Evolutionary conservation across 1,140 invertebrate genomes (phyloP).

Genomic region (Aphelenchoides fujianensis): DNA sequence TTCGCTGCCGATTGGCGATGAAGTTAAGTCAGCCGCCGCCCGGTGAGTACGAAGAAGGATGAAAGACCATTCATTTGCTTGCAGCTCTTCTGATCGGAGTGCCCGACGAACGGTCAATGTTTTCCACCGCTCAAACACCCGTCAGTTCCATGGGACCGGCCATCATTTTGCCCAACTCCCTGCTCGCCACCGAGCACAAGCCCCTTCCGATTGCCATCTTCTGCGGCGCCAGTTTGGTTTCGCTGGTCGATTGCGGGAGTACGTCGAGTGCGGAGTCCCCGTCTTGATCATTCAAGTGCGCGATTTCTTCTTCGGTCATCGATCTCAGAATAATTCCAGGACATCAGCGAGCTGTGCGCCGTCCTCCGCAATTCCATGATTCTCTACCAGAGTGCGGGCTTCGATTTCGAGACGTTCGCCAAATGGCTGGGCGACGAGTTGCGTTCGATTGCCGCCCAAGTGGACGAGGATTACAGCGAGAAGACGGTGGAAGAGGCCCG

Average conservation of each 20-base stretch:
- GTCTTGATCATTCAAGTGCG: conserved; percentile 47
- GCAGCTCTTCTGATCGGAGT: conserved; percentile 23
- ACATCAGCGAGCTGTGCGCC: conserved; percentile 54
- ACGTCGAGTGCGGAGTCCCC: conserved; percentile 52
- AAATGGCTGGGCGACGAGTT: conserved; percentile 38
- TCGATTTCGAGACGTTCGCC: conserved; percentile 43
- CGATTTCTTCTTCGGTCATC: conserved; percentile 15
- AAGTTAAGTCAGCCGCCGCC: conserved; percentile 12
- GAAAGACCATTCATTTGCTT: neutral
- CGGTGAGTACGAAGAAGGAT: no score
- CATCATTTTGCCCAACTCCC: conserved; percentile 43
- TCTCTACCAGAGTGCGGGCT: conserved; percentile 44
- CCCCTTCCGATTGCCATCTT: conserved; percentile 56
- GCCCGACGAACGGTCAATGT: conserved; percentile 8
- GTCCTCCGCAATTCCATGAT: conserved; percentile 35
- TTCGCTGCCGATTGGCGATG: conserved; percentile 21
- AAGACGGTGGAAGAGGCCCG: neutral
- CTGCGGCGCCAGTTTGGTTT: conserved; percentile 40
- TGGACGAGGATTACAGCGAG: conserved; percentile 18
- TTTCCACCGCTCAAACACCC: conserved; percentile 14
- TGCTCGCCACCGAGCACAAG: conserved; percentile 41
- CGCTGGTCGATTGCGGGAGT: conserved; percentile 42
- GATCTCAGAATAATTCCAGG: conserved; percentile 30
- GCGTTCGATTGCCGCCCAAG: conserved; percentile 20
- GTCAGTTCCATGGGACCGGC: conserved; percentile 25